A percentile compares a stretch with the other conserved stretches of the same genome.
Conservation (phyloP, 2,797 vertebrate genomes). For the Smutsia gigantea region DNA sequence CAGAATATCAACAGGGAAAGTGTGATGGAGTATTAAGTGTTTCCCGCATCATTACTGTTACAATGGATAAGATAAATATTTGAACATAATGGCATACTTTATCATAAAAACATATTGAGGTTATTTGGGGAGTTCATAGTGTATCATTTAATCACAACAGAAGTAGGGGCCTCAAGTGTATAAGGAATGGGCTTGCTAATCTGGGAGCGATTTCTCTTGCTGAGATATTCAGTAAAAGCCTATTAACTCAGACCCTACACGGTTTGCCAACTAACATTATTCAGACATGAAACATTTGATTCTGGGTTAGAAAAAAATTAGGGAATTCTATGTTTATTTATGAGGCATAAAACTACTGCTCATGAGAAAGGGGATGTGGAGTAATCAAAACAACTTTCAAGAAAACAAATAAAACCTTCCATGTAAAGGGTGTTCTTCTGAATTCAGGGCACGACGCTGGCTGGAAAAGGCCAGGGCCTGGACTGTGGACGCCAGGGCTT, state of each 20-base stretch:
- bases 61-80: slow-evolving; percentile 67
- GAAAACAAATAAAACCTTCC: background rate
- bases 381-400: background rate
- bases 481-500: fast-evolving
- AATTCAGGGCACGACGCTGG: background rate
- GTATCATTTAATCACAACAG: slow-evolving; percentile 61
- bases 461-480: fast-evolving
- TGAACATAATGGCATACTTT: slow-evolving; percentile 50
- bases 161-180: background rate
- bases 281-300: background rate
- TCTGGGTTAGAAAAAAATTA: background rate
- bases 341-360: background rate
- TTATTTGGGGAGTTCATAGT: slow-evolving; percentile 55
- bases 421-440: background rate
- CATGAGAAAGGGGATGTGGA: background rate
- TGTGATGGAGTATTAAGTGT: slow-evolving; percentile 2
- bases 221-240: background rate
- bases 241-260: background rate
- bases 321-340: background rate
- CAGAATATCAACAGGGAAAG: slow-evolving; percentile 21
- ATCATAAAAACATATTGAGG: slow-evolving; percentile 64
- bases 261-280: background rate
- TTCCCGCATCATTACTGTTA: slow-evolving; percentile 51
- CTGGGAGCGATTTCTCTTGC: background rate
- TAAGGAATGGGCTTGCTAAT: background rate